A percentile compares a stretch with the other conserved stretches of the same genome.
phyloP scores from a whole-genome alignment of 2,797 vertebrate genomes.

The Oreonectes daqikongensis region DNA sequence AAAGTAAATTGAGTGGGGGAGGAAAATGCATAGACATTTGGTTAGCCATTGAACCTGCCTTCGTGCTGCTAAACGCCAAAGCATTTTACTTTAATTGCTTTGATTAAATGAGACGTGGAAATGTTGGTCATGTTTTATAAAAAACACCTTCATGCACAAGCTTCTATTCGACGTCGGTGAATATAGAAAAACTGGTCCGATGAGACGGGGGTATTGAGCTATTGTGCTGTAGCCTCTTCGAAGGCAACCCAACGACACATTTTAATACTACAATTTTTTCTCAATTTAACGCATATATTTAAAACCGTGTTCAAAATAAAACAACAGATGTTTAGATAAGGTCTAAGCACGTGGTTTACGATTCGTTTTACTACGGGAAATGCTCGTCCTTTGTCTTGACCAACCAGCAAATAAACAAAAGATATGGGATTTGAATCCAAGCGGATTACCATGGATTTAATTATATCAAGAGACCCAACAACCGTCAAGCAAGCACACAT shows the following conservation, averaged over 20 bases:
- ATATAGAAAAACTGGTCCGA: conserved; percentile 35
- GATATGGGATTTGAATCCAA: conserved; percentile 64
- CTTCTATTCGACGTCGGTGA: conserved; percentile 41
- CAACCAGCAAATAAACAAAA: conserved; percentile 79
- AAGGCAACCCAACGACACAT: conserved; percentile 50
- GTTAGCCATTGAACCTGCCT: conserved; percentile 42
- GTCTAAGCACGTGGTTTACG: background rate
- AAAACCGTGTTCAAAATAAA: conserved; percentile 11
- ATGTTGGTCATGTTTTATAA: background rate
- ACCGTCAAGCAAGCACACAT: conserved; percentile 62
- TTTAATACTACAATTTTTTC: conserved; percentile 47
- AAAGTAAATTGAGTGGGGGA: conserved; percentile 43
- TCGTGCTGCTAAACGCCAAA: conserved; percentile 28
- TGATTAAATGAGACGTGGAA: conserved; percentile 2
- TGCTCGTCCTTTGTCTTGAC: conserved; percentile 78
- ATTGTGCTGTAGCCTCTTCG: conserved; percentile 68
- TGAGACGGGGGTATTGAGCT: conserved; percentile 66
- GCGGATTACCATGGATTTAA: conserved; percentile 75
- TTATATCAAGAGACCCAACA: conserved; percentile 74
- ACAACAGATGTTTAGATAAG: background rate
- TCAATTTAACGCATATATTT: background rate
- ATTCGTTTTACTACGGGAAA: conserved; percentile 49
- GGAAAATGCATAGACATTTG: conserved; percentile 46
- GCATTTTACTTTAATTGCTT: conserved; percentile 42
- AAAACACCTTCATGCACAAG: conserved; percentile 7